Evolutionary conservation across 2,888 invertebrate species (phyloP), one percentile per base, ranked within the genome.

Genomic region (Laothoe populi): DNA sequence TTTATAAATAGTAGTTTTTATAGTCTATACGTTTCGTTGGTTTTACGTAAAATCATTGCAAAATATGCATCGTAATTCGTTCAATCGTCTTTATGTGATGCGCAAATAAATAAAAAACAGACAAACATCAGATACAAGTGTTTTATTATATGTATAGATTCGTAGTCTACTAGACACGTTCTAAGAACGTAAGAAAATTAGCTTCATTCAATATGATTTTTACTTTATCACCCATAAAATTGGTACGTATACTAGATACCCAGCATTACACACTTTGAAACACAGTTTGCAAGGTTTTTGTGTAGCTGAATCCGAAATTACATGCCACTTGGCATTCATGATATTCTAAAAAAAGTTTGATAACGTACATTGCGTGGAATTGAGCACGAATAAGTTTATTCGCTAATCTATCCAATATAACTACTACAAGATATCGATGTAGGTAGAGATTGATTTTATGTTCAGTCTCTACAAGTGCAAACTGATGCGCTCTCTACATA

Each of bases 301-400:
- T 21, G 31, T 53, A 11, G 31, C 11, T 53, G 11, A 53, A 53
- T 35, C 11, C 35, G 4, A 35, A 53, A 35, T 53, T 53, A 46
- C 8, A 19, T 5, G 19, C 19, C 19, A 44, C 8, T 7, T 44
- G 5, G 19, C 26, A 53, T 35, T 53, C 53, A 53, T 53, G 35
- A 31, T 13, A 35, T 53, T 53, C 53, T 44, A 35, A 53, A 53
- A 53, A 35, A 53, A 53, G 35, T 53, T 19, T 35, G 4, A 24
- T 31, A 23, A 46, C 4, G n/a, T 53, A 31, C 10, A 31, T 31
- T 53, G 31, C 10, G 49, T 26, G 10, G 53, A 19, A 16, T 19
- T 19, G 19, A 35, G 19, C 11, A 11, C 16, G 19, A 19, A 31
- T 19, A 53, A 31, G 4, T 53, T 53, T 53, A 4, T 7, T 1